These are phyloP conservation scores for Mystacides longicornis DNA, from an alignment of 2,888 invertebrate genomes.

Conservation along the genomic window DNA sequence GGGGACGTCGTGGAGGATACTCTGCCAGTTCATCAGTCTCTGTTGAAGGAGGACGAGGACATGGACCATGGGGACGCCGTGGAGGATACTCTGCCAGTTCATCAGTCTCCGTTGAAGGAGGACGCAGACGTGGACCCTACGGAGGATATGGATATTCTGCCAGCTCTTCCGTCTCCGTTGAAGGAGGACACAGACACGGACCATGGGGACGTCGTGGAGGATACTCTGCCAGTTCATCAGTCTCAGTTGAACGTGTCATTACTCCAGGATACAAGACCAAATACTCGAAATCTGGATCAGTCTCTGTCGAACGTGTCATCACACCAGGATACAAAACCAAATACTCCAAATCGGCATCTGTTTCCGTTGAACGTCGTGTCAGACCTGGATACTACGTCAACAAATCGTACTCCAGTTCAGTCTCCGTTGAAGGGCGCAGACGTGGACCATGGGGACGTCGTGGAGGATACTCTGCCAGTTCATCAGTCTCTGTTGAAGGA, in stretches of 20 bases:
- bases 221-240: not conserved
- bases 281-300: conserved; percentile 3
- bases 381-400: not conserved
- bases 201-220: not conserved
- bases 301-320: conserved; percentile 5
- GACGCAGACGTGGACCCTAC: not conserved
- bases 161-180: conserved; percentile 6
- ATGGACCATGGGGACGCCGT: conserved; percentile 6
- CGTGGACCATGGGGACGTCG: not conserved
- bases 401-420: not conserved
- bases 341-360: not conserved
- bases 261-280: conserved; percentile 3
- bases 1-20: conserved; percentile 7
- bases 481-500: not conserved
- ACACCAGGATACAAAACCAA: conserved; percentile 3
- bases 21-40: not conserved
- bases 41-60: not conserved
- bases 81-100: not conserved
- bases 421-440: conserved; percentile 9
- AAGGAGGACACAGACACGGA: not conserved
- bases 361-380: not conserved
- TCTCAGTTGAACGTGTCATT: conserved; percentile 7
- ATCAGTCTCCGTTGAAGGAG: not conserved
- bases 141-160: not conserved
- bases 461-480: not conserved